A percentile compares a stretch with the other conserved stretches of the same genome.
These are phyloP conservation scores for Campopleginae sp. DNA, from an alignment of 2,888 invertebrate species.

Conservation along the genomic window DNA sequence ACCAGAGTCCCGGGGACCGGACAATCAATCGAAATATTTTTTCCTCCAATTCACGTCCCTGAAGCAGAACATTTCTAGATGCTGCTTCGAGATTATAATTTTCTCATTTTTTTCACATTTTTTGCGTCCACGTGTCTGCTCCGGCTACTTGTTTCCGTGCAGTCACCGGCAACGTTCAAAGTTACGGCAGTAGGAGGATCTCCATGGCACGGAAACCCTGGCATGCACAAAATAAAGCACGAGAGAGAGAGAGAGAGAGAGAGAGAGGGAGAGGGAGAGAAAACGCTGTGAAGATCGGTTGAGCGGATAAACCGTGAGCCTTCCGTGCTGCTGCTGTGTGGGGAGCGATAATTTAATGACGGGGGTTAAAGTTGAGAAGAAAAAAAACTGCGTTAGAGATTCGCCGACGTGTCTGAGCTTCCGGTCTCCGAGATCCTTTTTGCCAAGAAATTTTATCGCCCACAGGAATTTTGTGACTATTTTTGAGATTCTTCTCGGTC, in stretches of 20 bases:
- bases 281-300: conserved; percentile 57
- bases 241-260: conserved; percentile 11
- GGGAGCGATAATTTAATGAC: conserved; percentile 63
- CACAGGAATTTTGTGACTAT: neutral
- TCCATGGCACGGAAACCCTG: conserved; percentile 46
- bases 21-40: too few species aligned
- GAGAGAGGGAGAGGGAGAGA: conserved; percentile 3
- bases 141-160: conserved; percentile 21
- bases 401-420: conserved; percentile 54
- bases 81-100: neutral
- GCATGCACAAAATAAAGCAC: conserved; percentile 1
- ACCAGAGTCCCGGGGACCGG: too few species aligned
- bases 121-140: conserved; percentile 31
- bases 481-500: neutral
- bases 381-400: conserved; percentile 51
- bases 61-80: neutral
- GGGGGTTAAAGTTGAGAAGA: conserved; percentile 10
- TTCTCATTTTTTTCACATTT: conserved; percentile 4
- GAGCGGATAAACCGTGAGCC: conserved; percentile 59
- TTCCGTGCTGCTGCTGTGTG: conserved; percentile 46
- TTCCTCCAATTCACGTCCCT: too few species aligned
- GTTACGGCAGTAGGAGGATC: conserved; percentile 40
- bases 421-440: conserved; percentile 27
- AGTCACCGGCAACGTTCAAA: conserved; percentile 10
- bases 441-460: neutral